Base-by-base conservation (phyloP, 2,113 vertebrate species). In the Tupaia tana region DNA sequence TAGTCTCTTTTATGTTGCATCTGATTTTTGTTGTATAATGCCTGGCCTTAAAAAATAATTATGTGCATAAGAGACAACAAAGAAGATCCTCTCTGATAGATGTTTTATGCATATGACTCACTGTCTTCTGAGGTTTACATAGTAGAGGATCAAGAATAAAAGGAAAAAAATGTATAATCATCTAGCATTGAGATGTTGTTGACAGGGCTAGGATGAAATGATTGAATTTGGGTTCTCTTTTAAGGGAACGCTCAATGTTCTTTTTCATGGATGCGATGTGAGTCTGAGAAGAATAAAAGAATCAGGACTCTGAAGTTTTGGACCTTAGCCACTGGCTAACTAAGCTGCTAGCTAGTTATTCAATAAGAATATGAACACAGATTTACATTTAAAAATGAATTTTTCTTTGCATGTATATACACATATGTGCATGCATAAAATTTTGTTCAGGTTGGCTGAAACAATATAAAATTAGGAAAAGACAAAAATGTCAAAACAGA, bases 11-110 rank as follows among this genome's bases (percentile, higher is more conserved):
- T 91, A 93, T 95, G 90, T 80, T 94, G 58, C 4, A 54, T 96
- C 87, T 67, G 84, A 83, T 97, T 92, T 95, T 96, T 97, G 91
- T 97, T 73, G 64, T 89, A 77, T 90, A 95, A 78, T 71, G 54
- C 78, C 75, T 91, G 75, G 69, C 59, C 75, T 93, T 89, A 75
- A 96, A 86, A 73, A 84, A 95, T 89, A 95, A 84, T 29, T 79
- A 90, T 86, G 79, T 43, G 13, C 56, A 90, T 15, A 89, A 97
- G 80, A 89, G 22, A 90, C 25, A 64, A 59, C 31, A 14, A 27
- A 4, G 31, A 70, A 43, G 1, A 22, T 64, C 25, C 31, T 84
- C 43, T 88, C 27, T 27, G 19, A 34, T 59, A 14, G 1, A 3
- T 4, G 4, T 52, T 86, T 80, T 24, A 4, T 18, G 5, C 6